Base-by-base conservation (phyloP, 2,113 vertebrate species). In the Chrysemys picta region DNA sequence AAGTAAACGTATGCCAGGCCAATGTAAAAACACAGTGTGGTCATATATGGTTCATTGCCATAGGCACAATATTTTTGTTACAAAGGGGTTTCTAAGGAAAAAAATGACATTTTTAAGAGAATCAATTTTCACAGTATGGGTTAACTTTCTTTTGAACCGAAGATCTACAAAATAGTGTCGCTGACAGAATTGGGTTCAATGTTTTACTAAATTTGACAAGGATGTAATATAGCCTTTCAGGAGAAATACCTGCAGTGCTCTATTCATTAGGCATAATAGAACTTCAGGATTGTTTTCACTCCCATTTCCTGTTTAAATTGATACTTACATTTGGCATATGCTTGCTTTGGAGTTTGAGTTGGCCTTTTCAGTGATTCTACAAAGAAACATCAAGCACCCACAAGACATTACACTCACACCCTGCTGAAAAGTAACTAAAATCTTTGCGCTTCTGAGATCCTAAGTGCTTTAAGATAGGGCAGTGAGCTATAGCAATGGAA, bases 401-500 rank as follows among this genome's bases (percentile, higher is more conserved):
- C 27, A 93, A 93, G 57, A 54, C 11, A 84, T 24, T 49, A 29
- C 16, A 45, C 38, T 54, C 62, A 56, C 81, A 84, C 9, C 50
- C 85, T 89, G 50, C 82, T 89, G 78, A 80, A 42, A 59, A 85
- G 47, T 21, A 29, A 72, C n/a, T 53, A 85, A 21, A 94, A 45
- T 54, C 65, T 89, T 49, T 84, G 80, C 87, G 53, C 47, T 82
- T 91, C 53, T 89, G 84, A 93, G 85, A 50, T 19, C 0, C 1
- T 6, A 25, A n/a, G 38, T 69, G 45, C 25, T 90, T 91, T 95
- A 96, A 85, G 65, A 95, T 82, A 81, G 31, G 91, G 85, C 81
- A 93, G 88, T 88, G 85, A 93, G 47, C 82, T 95, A 92, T 47
- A 89, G 80, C 76, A 80, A 1, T 47, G 69, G 54, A 97, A 69